Evolutionary conservation across 2,888 invertebrate species (phyloP).

Genomic region (Mesochorus sp.): DNA sequence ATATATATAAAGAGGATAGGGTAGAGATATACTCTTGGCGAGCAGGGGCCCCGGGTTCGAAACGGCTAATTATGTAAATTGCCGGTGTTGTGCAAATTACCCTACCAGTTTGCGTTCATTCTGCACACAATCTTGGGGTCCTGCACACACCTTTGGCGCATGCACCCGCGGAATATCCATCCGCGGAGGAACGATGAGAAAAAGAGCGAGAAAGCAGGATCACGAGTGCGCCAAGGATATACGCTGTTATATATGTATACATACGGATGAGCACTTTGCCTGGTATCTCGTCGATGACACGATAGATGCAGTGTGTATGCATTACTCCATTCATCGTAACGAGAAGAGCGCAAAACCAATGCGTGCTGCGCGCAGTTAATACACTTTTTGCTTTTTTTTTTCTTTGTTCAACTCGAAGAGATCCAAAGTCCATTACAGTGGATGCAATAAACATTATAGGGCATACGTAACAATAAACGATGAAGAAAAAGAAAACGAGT

Average conservation of each 20-base stretch:
- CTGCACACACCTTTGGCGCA: conserved; percentile 72
- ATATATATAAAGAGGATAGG: conserved; percentile 56
- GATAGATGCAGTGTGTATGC: conserved; percentile 49
- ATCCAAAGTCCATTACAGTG: no score
- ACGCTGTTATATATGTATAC: neutral
- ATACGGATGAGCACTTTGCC: neutral
- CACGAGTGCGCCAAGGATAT: neutral
- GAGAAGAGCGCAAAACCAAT: conserved; percentile 47
- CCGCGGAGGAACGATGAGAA: conserved; percentile 40
- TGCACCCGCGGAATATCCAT: conserved; percentile 75
- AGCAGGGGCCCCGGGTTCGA: conserved; percentile 77
- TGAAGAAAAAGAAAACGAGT: no score
- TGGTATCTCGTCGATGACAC: neutral
- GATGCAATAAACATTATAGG: no score
- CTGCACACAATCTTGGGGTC: conserved; percentile 79
- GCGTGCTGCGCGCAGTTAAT: conserved; percentile 56
- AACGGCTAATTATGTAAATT: conserved; percentile 83
- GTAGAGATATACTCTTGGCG: conserved; percentile 48
- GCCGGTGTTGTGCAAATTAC: conserved; percentile 82
- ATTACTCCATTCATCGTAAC: conserved; percentile 66
- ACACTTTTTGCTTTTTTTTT: no score
- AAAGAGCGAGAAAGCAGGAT: neutral
- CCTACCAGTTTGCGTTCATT: conserved; percentile 82
- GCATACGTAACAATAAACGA: no score
- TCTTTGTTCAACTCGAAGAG: conserved; percentile 51